Evolutionary conservation across 2,797 vertebrate species (phyloP).

Genomic region (Lates japonicus): DNA sequence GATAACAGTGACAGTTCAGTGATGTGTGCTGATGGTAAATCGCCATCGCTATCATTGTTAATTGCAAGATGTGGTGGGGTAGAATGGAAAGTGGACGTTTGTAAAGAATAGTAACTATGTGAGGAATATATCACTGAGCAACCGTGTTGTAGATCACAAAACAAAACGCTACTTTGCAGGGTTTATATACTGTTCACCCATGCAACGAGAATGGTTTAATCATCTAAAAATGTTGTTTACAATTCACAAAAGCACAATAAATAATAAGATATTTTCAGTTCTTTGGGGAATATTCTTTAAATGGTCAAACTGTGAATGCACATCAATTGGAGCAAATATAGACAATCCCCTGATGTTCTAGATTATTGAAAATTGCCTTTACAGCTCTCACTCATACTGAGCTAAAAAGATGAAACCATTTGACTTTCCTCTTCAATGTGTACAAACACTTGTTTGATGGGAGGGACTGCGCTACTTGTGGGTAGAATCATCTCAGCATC

Average conservation of each 20-base stretch:
- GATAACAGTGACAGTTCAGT: neutral
- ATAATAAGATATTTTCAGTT: neutral
- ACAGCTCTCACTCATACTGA: slow-evolving; percentile 68
- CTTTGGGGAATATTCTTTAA: slow-evolving; percentile 12
- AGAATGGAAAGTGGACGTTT: neutral
- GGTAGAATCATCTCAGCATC: slow-evolving; percentile 69
- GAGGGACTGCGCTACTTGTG: slow-evolving; percentile 75
- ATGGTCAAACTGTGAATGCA: slow-evolving; percentile 13
- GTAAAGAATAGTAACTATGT: neutral
- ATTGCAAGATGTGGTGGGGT: neutral
- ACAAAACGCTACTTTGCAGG: neutral
- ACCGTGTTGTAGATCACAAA: neutral
- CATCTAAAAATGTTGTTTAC: neutral
- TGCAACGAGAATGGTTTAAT: neutral
- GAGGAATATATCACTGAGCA: too few species aligned
- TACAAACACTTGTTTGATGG: slow-evolving; percentile 77
- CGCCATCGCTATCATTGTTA: too few species aligned
- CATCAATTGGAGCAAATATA: slow-evolving; percentile 47
- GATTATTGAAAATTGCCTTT: slow-evolving; percentile 61
- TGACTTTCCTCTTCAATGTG: slow-evolving; percentile 77
- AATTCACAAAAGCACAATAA: neutral
- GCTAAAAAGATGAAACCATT: slow-evolving; percentile 67
- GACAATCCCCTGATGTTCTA: slow-evolving; percentile 48
- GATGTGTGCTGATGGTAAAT: neutral
- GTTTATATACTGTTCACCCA: neutral